Evolutionary conservation across 2,113 vertebrate species (phyloP), one percentile per base, ranked within the genome.

Genomic region (Oryzias woworae): DNA sequence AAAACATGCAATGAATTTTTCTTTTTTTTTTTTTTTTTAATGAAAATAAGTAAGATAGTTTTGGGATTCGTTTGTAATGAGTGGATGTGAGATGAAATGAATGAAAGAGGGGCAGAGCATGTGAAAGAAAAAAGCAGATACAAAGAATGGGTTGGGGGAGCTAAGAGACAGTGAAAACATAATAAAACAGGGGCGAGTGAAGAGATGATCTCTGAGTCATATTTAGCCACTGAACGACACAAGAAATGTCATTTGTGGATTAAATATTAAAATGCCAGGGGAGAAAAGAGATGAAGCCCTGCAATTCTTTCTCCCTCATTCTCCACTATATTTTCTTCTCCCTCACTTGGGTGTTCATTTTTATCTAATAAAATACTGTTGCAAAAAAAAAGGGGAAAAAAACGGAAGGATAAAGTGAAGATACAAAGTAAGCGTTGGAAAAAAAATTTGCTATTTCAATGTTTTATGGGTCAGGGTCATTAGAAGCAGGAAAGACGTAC

Each of bases 401-500:
- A 31, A 42, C 60, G 41, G 14, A 61, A 51, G 57, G 22, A 18
- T 22, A 6, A 43, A 53, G 53, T 12, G 31, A 65, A 18, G 57
- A 24, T 54, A 60, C 55, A 61, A 36, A 54, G 31, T 56, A 15
- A 47, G 31, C 7, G 24, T 46, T 67, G 62, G 48, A 65, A 61
- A 69, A 69, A 48, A 49, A 8, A 28, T 45, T 36, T 14, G 42
- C 54, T 61, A 62, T 22, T 58, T 75, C 70, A 50, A 14, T 68
- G 72, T 86, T 80, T 84, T 71, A 85, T 78, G 81, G 62, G 44
- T 66, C 53, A 17, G 72, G 78, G 67, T 82, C 73, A 78, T 85
- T 85, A 87, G 82, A 84, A 74, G 69, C 60, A 64, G 58, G 66
- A 57, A 20, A 75, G 66, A 48, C 53, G 48, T 26, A 31, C 20